These are phyloP conservation scores for Enoplosus armatus DNA, from an alignment of 2,797 vertebrate genomes.

Conservation along the genomic window DNA sequence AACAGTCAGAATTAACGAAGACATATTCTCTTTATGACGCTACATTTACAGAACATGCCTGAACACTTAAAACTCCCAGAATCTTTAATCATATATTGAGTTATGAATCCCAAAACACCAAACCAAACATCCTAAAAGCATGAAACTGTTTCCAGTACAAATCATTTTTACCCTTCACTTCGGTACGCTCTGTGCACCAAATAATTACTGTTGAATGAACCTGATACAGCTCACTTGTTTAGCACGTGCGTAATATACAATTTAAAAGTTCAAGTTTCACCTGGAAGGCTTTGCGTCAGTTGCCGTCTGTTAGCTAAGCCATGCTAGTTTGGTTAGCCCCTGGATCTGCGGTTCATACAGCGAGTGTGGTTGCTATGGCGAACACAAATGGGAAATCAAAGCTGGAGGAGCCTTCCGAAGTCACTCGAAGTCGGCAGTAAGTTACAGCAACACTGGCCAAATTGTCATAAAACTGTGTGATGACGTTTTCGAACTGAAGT, in stretches of 20 bases:
- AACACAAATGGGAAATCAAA: background rate
- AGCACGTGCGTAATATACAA: background rate
- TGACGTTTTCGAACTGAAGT: background rate
- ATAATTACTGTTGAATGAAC: background rate
- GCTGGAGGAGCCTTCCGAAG: background rate
- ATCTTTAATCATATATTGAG: background rate
- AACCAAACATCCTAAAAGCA: background rate
- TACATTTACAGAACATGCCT: background rate
- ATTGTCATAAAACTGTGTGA: background rate
- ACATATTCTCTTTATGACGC: background rate
- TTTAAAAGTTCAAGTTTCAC: background rate
- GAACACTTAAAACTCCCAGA: background rate
- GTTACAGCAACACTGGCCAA: background rate
- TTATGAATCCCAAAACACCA: background rate
- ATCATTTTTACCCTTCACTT: background rate
- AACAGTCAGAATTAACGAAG: background rate
- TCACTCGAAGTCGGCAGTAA: background rate
- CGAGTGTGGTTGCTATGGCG: background rate
- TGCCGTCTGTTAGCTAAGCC: background rate
- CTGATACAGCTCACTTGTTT: background rate
- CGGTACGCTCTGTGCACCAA: background rate
- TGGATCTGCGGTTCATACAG: background rate
- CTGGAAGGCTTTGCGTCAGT: background rate
- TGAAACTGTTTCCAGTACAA: background rate
- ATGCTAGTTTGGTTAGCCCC: background rate